These are phyloP conservation scores for Ephydatia muelleri DNA, from an alignment of 37 sponge, comb jelly and placozoan genomes.

Conservation along the genomic window DNA sequence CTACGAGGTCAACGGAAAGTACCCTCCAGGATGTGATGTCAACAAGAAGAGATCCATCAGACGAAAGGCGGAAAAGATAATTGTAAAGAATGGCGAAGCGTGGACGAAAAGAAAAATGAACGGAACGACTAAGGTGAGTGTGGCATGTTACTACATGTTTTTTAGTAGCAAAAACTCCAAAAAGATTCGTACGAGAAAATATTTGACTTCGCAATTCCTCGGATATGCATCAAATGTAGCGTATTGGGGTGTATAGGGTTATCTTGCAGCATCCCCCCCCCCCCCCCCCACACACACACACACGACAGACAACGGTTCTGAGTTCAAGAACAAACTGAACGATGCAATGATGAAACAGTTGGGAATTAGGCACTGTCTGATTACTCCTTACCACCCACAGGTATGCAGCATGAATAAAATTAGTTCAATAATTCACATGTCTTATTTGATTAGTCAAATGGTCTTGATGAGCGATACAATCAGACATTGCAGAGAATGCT, in stretches of 20 bases:
- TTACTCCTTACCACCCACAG: conserved; percentile 70
- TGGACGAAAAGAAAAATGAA: neutral
- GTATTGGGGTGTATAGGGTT: too few relatives aligned
- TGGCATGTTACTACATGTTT: neutral
- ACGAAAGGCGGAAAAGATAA: conserved; percentile 3
- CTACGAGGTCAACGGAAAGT: conserved; percentile 10
- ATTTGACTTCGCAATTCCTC: too few relatives aligned
- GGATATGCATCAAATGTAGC: too few relatives aligned
- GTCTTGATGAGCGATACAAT: conserved; percentile 17
- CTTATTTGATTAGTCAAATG: conserved; percentile 9
- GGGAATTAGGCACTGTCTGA: conserved; percentile 34
- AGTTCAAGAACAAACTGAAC: conserved; percentile 55
- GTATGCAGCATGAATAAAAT: conserved; percentile 9
- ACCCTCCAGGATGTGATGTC: neutral
- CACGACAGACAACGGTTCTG: conserved; percentile 44
- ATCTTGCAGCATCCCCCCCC: too few relatives aligned
- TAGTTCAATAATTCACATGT: too few relatives aligned
- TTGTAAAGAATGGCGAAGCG: neutral
- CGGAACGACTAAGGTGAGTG: neutral
- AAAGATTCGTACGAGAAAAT: too few relatives aligned
- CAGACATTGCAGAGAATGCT: conserved; percentile 21
- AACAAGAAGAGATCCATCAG: conserved; percentile 1
- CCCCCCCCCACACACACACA: too few relatives aligned
- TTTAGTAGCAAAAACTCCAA: neutral
- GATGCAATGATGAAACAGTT: conserved; percentile 29